Evolutionary conservation across 2,797 vertebrate species (phyloP).

Genomic region (Dromococcyx pavoninus): DNA sequence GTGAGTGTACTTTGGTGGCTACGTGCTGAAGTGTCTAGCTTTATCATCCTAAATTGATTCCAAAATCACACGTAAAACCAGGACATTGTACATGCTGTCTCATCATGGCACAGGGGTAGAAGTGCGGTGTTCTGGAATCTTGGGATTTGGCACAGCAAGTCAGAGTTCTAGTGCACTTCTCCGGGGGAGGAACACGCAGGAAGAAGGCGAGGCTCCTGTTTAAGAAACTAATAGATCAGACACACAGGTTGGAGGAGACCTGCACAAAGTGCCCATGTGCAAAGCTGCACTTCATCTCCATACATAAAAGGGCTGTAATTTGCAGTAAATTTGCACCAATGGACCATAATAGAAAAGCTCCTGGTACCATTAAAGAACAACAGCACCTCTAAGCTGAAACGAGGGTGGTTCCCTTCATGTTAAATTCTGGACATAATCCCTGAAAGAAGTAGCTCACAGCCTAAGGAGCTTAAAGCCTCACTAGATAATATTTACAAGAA

Average conservation of each 20-base stretch:
- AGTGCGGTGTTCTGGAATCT: rapidly evolving
- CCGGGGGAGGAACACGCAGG: rapidly evolving
- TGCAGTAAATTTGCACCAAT: neutral
- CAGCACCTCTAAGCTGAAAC: neutral
- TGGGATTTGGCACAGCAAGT: neutral
- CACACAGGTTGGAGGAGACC: neutral
- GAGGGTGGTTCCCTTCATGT: neutral
- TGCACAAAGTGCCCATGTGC: neutral
- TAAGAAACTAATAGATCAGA: neutral
- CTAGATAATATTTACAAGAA: neutral
- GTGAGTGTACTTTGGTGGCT: neutral
- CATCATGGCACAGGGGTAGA: neutral
- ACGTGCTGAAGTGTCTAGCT: neutral
- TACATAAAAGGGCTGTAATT: neutral
- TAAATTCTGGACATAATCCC: neutral
- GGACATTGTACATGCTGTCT: neutral
- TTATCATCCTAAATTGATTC: neutral
- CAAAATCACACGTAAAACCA: neutral
- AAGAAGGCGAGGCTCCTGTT: neutral
- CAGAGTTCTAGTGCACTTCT: neutral
- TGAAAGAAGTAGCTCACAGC: neutral
- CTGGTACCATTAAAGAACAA: neutral
- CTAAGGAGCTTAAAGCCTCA: neutral
- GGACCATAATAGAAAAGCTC: neutral
- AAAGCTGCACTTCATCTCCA: neutral